Base-by-base conservation (phyloP, 2,113 vertebrate species). In the Archilochus colubris region DNA sequence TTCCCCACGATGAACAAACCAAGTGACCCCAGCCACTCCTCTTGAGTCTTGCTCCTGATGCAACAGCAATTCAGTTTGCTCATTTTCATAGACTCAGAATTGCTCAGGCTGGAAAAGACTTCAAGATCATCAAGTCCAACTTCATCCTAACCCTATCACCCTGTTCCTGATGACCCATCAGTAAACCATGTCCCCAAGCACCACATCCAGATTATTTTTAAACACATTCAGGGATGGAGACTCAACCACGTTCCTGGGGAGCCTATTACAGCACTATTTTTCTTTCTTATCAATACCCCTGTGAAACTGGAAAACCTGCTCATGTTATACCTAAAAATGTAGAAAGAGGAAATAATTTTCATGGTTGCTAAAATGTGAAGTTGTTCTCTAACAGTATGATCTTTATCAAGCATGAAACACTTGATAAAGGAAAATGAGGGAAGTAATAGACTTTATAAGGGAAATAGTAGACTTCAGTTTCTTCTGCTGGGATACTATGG, bases 31-130 rank as follows among this genome's bases (percentile, higher is more conserved):
- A 30, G 14, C 14, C 5, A 0, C 12, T 82, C 27, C 21, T 70
- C 1, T 0, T 36, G 44, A 62, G 8, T 30, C 30, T 85, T 70
- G 10, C 4, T 9, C 9, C 58, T 1, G 3, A 55, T 28, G 12
- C 9, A 75, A 38, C 15, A 20, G 2, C 15, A n/a, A 68, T 80
- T 69, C 31, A 72, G 4, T 54, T 58, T 89, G 59, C 57, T 0
- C 18, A 50, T 40, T 40, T 40, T 40, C 40, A 40, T 40, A 40
- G 38, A 40, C 9, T 40, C 38, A 40, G 38, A 40, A 40, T 40
- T 40, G 38, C 38, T 40, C 38, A 40, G 38, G 4, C 38, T 40
- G 38, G 38, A 40, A 40, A 40, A 40, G 38, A 40, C 38, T 40
- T 40, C 38, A 40, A 40, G 38, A 40, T 40, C 38, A 40, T 40